phyloP scores from a whole-genome alignment of 2,888 invertebrate species.

The Deroplatys truncata region DNA sequence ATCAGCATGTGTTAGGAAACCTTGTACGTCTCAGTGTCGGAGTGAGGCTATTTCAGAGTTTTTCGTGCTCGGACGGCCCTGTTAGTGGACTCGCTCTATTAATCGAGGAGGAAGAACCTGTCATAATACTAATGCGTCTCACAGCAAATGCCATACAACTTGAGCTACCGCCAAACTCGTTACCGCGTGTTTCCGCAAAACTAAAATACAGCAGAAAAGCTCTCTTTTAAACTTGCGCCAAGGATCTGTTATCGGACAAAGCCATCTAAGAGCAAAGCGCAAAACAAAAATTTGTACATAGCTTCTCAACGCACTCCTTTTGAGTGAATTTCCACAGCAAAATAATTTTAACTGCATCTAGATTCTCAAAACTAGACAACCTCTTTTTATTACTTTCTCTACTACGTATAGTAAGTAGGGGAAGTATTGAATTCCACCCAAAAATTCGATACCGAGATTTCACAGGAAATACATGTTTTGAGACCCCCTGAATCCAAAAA shows the following conservation, averaged over 20 bases:
- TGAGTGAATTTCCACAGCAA: background rate
- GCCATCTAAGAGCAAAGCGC: background rate
- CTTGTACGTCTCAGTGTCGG: background rate
- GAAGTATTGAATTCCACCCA: no score
- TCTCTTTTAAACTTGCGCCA: background rate
- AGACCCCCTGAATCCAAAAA: no score
- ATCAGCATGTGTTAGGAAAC: background rate
- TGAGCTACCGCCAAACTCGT: background rate
- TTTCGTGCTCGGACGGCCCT: background rate
- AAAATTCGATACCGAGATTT: no score
- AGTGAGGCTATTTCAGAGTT: background rate
- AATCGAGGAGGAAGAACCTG: background rate
- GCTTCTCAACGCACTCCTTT: background rate
- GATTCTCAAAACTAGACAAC: no score
- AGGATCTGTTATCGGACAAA: background rate
- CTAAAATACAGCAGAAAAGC: background rate
- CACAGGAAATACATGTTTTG: no score
- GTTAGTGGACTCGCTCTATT: background rate
- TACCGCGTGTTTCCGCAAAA: background rate
- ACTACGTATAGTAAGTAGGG: no score
- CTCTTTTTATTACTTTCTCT: no score
- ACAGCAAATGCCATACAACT: background rate
- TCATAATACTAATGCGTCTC: background rate
- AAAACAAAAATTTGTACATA: background rate
- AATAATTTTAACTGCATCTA: background rate